Conservation (phyloP, 1,140 invertebrate genomes). For the Brachionus manjavacas region DNA sequence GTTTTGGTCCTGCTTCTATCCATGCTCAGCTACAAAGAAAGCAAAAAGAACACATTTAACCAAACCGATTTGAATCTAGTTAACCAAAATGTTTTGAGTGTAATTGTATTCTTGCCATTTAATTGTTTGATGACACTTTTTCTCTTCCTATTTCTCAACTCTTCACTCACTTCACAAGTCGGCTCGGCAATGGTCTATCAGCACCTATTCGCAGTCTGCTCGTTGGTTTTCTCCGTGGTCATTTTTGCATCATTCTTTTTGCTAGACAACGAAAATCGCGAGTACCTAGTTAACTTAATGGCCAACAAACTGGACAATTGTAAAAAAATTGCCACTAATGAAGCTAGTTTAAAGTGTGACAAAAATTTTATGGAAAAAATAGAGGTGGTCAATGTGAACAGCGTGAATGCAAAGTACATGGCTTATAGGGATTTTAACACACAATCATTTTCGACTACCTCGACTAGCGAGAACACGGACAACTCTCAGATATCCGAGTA, state of each 20-base stretch:
- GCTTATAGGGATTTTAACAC: conserved; percentile 9
- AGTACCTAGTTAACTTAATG: neutral
- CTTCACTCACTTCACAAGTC: neutral
- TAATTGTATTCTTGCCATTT: neutral
- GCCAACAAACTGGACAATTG: neutral
- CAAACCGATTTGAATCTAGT: conserved; percentile 30
- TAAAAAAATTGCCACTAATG: neutral
- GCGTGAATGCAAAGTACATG: conserved; percentile 7
- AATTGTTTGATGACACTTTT: neutral
- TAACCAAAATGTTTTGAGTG: neutral
- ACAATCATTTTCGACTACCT: conserved; percentile 8
- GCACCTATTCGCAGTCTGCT: neutral
- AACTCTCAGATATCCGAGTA: conserved; percentile 13
- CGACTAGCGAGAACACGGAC: neutral
- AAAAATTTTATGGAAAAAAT: neutral
- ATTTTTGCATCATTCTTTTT: neutral
- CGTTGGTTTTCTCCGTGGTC: neutral
- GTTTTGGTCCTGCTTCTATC: neutral
- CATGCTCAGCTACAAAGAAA: neutral
- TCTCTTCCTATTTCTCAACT: neutral
- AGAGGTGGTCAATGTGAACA: conserved; percentile 6
- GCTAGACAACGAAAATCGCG: neutral
- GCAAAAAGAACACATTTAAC: conserved; percentile 26
- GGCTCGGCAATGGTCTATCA: neutral
- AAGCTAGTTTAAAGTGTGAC: neutral